Conservation (phyloP, 2,113 vertebrate genomes). For the Callipepla squamata region DNA sequence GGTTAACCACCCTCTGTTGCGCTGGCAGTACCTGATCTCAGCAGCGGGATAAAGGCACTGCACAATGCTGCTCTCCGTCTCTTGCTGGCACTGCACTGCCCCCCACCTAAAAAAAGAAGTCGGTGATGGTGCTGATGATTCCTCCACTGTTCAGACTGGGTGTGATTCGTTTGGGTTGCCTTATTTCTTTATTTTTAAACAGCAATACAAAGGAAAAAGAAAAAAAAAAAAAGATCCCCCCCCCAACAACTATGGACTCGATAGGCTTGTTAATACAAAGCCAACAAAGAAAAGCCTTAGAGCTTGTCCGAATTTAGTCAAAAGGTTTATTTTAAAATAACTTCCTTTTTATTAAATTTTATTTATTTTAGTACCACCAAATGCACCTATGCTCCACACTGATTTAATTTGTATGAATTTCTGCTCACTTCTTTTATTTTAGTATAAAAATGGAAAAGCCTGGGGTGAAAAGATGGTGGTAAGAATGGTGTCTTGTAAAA, state of each 20-base stretch:
- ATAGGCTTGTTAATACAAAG: not conserved
- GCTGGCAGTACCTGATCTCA: not conserved
- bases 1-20: not conserved
- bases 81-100: not conserved
- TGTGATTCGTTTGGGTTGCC: not conserved
- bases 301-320: not conserved
- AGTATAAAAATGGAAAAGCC: not conserved
- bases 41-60: not conserved
- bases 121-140: fast-evolving
- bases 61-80: not conserved
- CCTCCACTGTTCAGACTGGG: not conserved
- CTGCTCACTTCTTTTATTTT: not conserved
- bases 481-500: not conserved
- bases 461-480: not conserved
- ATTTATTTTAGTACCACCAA: not conserved
- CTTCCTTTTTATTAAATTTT: not conserved
- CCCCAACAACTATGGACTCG: not conserved
- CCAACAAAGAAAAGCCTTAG: not conserved
- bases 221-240: not conserved
- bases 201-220: not conserved
- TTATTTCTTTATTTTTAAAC: not conserved
- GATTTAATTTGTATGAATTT: not conserved
- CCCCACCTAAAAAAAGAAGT: not conserved
- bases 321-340: not conserved
- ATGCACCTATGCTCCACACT: not conserved